Base-by-base conservation (phyloP, 2,113 vertebrate species). In the Glareola pratincola region DNA sequence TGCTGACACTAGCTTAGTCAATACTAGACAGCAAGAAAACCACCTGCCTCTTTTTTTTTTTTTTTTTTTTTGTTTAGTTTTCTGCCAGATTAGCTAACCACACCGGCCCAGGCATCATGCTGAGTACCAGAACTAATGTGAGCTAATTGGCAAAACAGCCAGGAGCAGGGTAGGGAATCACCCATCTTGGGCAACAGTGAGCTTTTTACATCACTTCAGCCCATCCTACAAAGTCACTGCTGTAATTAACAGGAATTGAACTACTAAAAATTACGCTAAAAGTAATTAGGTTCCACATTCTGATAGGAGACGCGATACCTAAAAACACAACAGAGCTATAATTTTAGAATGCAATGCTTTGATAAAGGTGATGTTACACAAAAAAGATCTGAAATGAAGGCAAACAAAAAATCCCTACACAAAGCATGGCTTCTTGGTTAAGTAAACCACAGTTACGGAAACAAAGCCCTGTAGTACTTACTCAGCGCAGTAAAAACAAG, bases 81-180 rank as follows among this genome's bases (percentile, higher is more conserved):
- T 47, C 57, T 71, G 57, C 13, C 51, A 34, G 39, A 22, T 47
- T 21, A 77, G 39, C 18, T 68, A 71, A 48, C 20, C 0, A 1
- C 3, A 2, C 50, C 1, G 1, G 56, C 73, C 27, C 30, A 32
- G 45, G 34, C 48, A 69, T 20, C n/a, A 24, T 1, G 10, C 9
- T 15, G 12, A 68, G 36, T 4, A 1, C 8, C 24, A 37, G 48
- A 63, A 23, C 29, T 39, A 32, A 81, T 0, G 0, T 2, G 0
- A 60, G 27, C 23, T 19, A 48, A 87, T 59, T 3, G 1, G 45
- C 17, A 64, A 23, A 24, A 41, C 50, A 47, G 57, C 8, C 51
- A 41, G 51, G 3, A 81, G 47, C 32, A 48, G 45, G 10, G n/a
- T 17, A 59, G 30, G 37, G n/a, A 59, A 86, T 54, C 16, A 1